phyloP scores from a whole-genome alignment of 2,888 invertebrate species.

The Vandiemenella viatica region DNA sequence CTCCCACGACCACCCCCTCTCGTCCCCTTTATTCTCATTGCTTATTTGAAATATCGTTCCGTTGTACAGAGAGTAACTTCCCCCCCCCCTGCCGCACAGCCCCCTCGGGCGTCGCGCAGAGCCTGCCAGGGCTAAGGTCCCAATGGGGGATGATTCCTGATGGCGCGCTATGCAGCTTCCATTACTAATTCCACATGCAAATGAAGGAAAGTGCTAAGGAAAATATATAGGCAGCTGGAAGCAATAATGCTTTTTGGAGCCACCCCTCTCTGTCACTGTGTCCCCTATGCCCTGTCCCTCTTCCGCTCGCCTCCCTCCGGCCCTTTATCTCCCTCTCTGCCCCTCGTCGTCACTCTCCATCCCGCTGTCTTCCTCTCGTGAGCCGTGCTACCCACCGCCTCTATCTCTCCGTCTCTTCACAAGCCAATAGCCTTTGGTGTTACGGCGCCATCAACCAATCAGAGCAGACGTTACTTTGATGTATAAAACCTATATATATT shows the following conservation, averaged over 20 bases:
- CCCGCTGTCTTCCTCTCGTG: not conserved
- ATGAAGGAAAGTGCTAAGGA: slow-evolving; percentile 18
- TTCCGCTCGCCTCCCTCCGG: too few species aligned
- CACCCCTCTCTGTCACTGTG: not conserved
- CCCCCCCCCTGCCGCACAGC: slow-evolving; percentile 1
- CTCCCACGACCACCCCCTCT: too few species aligned
- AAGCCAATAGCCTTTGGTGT: slow-evolving; percentile 16
- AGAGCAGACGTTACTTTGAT: slow-evolving; percentile 8
- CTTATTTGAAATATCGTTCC: slow-evolving; percentile 14
- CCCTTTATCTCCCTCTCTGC: not conserved
- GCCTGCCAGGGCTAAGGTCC: slow-evolving; percentile 6
- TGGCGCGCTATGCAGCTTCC: slow-evolving; percentile 10
- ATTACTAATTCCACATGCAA: slow-evolving; percentile 18
- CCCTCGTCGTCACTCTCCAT: too few species aligned
- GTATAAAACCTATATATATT: slow-evolving; percentile 5
- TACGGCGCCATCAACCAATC: slow-evolving; percentile 14
- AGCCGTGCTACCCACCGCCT: not conserved
- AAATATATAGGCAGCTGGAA: slow-evolving; percentile 15
- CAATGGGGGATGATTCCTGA: slow-evolving; percentile 14
- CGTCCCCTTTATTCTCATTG: slow-evolving; percentile 11
- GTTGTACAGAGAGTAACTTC: slow-evolving; percentile 3
- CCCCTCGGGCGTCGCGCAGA: too few species aligned
- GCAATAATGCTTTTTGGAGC: slow-evolving; percentile 11
- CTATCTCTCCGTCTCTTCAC: slow-evolving; percentile 2
- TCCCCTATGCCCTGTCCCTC: too few species aligned